These are phyloP conservation scores for Choreutis nemorana DNA, from an alignment of 2,888 invertebrate species.

Conservation along the genomic window DNA sequence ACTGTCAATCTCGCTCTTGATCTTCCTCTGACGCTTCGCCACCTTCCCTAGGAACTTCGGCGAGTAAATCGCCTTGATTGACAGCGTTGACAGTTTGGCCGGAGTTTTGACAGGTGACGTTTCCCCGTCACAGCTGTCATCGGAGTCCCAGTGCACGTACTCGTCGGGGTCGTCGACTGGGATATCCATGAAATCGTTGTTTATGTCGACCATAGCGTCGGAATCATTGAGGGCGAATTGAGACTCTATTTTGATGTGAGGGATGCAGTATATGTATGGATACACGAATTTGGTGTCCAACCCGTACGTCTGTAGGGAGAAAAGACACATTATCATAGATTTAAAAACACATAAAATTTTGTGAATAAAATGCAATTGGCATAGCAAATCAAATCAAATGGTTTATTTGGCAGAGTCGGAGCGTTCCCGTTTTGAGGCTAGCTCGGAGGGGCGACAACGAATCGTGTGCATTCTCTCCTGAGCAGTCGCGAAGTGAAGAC, in stretches of 20 bases:
- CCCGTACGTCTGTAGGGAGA: constrained; percentile 32
- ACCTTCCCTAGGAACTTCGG: constrained; percentile 28
- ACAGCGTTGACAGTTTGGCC: constrained; percentile 20
- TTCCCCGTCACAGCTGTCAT: constrained; percentile 15
- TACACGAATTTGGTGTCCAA: constrained; percentile 28
- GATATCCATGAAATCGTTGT: constrained; percentile 21
- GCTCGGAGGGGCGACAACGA: too few relatives aligned
- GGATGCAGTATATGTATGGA: constrained; percentile 24
- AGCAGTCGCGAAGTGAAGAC: too few relatives aligned
- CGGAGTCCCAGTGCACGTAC: constrained; percentile 38
- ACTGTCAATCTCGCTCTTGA: constrained; percentile 19
- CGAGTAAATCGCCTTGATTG: constrained; percentile 37
- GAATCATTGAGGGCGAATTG: constrained; percentile 17
- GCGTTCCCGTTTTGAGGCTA: too few relatives aligned
- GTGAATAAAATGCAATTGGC: background rate
- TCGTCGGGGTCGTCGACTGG: constrained; percentile 22
- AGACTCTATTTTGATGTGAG: constrained; percentile 17
- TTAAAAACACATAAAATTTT: background rate
- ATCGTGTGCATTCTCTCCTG: too few relatives aligned
- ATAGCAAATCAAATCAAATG: too few relatives aligned
- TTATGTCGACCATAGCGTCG: constrained; percentile 33
- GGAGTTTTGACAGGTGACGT: constrained; percentile 1
- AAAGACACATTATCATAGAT: background rate
- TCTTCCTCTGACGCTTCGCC: constrained; percentile 24
- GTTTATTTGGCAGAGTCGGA: too few relatives aligned